Evolutionary conservation across 2,888 invertebrate genomes (phyloP).

Genomic region (Leptinotarsa rubiginosa): DNA sequence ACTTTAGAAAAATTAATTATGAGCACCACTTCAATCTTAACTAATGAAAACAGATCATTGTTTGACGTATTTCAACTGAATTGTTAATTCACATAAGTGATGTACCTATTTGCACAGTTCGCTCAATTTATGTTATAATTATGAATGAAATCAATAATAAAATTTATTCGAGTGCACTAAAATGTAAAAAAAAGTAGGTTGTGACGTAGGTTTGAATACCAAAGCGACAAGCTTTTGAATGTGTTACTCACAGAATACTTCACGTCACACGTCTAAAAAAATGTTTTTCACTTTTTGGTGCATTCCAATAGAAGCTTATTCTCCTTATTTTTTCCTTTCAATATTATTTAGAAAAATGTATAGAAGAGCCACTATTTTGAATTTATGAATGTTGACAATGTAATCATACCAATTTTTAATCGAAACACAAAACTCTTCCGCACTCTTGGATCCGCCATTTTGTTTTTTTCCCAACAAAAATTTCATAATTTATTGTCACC

Average conservation of each 20-base stretch:
- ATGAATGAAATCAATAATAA: background rate
- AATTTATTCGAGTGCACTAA: background rate
- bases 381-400: background rate
- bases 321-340: constrained; percentile 1
- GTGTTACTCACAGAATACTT: background rate
- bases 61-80: background rate
- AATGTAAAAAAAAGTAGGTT: background rate
- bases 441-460: background rate
- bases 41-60: background rate
- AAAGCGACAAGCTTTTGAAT: background rate
- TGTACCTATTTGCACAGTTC: background rate
- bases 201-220: background rate
- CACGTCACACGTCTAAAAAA: background rate
- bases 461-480: too few relatives aligned
- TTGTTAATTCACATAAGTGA: background rate
- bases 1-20: background rate
- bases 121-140: background rate
- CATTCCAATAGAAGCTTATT: constrained; percentile 2
- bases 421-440: background rate
- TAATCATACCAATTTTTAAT: too few relatives aligned
- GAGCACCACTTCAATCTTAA: background rate
- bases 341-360: constrained; percentile 12
- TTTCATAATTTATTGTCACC: too few relatives aligned
- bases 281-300: background rate
- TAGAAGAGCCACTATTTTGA: constrained; percentile 2